These are phyloP conservation scores for Manis pentadactyla DNA, from an alignment of 2,797 vertebrate genomes.

Conservation along the genomic window DNA sequence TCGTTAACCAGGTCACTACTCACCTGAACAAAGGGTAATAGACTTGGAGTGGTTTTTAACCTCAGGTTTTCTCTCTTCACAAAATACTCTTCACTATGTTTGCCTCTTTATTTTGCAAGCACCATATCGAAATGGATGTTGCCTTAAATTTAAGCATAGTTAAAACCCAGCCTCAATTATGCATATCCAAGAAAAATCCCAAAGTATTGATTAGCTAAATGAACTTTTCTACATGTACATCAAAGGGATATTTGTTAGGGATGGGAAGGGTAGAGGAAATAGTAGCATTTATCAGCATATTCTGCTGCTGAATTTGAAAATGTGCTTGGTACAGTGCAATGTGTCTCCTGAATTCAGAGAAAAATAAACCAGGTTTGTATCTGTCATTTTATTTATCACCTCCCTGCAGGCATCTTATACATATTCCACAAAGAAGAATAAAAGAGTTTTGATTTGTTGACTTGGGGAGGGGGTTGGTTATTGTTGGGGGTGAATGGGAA, in stretches of 20 bases:
- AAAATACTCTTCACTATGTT: neutral
- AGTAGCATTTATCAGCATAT: constrained; percentile 14
- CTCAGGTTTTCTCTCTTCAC: constrained; percentile 22
- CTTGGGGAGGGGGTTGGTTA: constrained; percentile 29
- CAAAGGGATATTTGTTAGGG: constrained; percentile 60
- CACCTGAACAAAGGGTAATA: constrained; percentile 30
- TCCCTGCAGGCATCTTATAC: constrained; percentile 68
- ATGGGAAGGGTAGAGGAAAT: constrained; percentile 33
- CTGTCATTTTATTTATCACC: constrained; percentile 76
- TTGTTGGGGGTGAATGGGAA: constrained; percentile 40
- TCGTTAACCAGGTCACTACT: constrained; percentile 25
- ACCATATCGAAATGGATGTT: constrained; percentile 62
- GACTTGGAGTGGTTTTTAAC: constrained; percentile 7
- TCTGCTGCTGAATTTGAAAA: constrained; percentile 68
- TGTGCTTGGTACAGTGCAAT: constrained; percentile 57
- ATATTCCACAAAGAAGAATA: constrained; percentile 33
- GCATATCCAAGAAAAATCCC: constrained; percentile 66
- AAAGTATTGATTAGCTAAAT: constrained; percentile 79
- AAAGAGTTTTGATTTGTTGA: constrained; percentile 80
- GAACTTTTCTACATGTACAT: constrained; percentile 67
- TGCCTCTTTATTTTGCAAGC: constrained; percentile 33
- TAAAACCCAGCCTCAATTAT: constrained; percentile 72
- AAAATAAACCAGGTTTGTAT: constrained; percentile 73
- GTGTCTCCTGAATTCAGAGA: constrained; percentile 59
- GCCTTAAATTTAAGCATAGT: constrained; percentile 73